Evolutionary conservation across 1,140 invertebrate species (phyloP).

Genomic region (Brevipalpus yothersi): DNA sequence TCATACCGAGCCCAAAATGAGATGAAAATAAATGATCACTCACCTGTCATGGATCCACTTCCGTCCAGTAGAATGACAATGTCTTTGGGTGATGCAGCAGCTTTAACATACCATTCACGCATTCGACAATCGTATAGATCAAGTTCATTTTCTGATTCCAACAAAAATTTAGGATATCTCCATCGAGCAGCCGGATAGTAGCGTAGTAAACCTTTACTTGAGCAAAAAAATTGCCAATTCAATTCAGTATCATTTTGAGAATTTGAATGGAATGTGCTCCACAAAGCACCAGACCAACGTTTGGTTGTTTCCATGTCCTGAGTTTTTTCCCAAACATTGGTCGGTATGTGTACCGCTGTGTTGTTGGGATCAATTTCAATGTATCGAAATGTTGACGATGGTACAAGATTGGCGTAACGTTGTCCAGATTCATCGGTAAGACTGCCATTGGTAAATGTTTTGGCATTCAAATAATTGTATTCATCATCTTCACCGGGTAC

Average conservation of each 20-base stretch:
- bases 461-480: not conserved
- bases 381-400: conserved; percentile 28
- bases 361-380: conserved; percentile 51
- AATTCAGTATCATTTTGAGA: conserved; percentile 59
- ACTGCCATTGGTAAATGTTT: not conserved
- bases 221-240: conserved; percentile 89
- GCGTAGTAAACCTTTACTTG: conserved; percentile 63
- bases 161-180: conserved; percentile 1
- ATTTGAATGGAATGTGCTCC: conserved; percentile 60
- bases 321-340: conserved; percentile 70
- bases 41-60: conserved; percentile 89
- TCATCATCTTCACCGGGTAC: not conserved
- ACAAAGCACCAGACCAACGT: conserved; percentile 57
- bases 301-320: conserved; percentile 41
- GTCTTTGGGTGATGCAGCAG: conserved; percentile 89
- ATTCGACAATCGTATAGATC: conserved; percentile 66
- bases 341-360: conserved; percentile 76
- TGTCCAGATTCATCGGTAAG: no score
- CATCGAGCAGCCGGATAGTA: conserved; percentile 42
- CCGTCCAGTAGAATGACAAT: conserved; percentile 84
- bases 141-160: conserved; percentile 15
- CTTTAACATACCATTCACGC: conserved; percentile 82
- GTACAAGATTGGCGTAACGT: conserved; percentile 18
- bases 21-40: conserved; percentile 16
- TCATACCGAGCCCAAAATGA: not conserved